Evolutionary conservation across 2,888 invertebrate genomes (phyloP).

Genomic region (Epiblema foenella): DNA sequence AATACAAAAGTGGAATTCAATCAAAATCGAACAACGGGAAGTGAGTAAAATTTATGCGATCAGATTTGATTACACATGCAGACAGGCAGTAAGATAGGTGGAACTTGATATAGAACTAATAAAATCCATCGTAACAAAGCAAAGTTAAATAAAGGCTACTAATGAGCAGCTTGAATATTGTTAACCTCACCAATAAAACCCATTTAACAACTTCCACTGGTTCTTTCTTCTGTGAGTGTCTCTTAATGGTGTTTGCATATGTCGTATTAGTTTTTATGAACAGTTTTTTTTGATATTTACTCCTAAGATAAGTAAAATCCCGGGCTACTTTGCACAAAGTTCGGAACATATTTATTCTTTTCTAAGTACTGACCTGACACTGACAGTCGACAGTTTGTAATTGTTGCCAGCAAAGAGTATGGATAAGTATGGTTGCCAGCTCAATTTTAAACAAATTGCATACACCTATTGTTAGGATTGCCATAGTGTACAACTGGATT

Average conservation of each 20-base stretch:
- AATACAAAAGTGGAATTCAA: background rate
- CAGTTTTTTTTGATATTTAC: conserved; percentile 51
- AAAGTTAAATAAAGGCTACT: background rate
- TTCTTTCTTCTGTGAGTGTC: conserved; percentile 63
- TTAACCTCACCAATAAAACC: conserved; percentile 69
- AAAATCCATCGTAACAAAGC: background rate
- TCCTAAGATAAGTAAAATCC: conserved; percentile 48
- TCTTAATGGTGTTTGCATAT: conserved; percentile 57
- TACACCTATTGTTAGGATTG: too few relatives aligned
- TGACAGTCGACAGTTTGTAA: too few relatives aligned
- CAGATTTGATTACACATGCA: too few relatives aligned
- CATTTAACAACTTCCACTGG: conserved; percentile 73
- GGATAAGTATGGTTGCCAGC: too few relatives aligned
- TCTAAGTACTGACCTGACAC: too few relatives aligned
- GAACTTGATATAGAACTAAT: background rate
- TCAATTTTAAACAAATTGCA: too few relatives aligned
- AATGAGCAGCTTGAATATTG: background rate
- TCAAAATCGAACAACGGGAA: background rate
- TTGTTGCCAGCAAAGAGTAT: too few relatives aligned
- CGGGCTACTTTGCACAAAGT: conserved; percentile 53
- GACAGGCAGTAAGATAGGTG: too few relatives aligned
- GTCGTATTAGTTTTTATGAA: conserved; percentile 58
- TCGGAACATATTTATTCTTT: conserved; percentile 55
- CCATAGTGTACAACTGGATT: too few relatives aligned
- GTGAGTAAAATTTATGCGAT: too few relatives aligned